phyloP scores from a whole-genome alignment of 2,888 invertebrate species.

The Caenorhabditis sp. region DNA sequence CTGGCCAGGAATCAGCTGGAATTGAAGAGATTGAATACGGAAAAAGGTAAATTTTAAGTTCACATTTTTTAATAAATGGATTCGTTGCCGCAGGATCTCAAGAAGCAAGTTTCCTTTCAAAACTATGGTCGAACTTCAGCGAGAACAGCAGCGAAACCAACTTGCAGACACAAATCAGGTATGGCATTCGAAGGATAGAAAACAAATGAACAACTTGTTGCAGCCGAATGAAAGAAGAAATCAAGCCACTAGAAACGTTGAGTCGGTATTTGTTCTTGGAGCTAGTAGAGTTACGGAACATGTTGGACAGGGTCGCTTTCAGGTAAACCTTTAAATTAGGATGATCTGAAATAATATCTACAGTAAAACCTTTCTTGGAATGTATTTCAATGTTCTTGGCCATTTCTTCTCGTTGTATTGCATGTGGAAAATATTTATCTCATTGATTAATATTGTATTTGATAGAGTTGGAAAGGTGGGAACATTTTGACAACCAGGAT shows the following conservation, averaged over 20 bases:
- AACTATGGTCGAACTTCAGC: slow-evolving; percentile 55
- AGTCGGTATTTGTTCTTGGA: slow-evolving; percentile 96
- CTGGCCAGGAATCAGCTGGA: slow-evolving; percentile 56
- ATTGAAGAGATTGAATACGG: slow-evolving; percentile 36
- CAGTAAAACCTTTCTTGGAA: slow-evolving; percentile 93
- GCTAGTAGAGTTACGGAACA: slow-evolving; percentile 92
- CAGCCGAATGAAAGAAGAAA: slow-evolving; percentile 90
- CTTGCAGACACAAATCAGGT: slow-evolving; percentile 42
- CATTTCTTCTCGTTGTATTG: slow-evolving; percentile 99
- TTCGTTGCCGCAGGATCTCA: slow-evolving; percentile 16
- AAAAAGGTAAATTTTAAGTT: slow-evolving; percentile 20
- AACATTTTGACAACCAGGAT: no score
- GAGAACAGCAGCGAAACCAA: slow-evolving; percentile 36
- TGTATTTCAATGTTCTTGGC: slow-evolving; percentile 97
- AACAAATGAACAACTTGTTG: slow-evolving; percentile 1
- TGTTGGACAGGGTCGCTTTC: slow-evolving; percentile 88
- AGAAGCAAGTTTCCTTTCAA: slow-evolving; percentile 48
- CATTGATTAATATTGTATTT: slow-evolving; percentile 92
- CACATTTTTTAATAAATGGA: background rate
- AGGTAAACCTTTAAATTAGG: slow-evolving; percentile 27
- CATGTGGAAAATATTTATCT: slow-evolving; percentile 98
- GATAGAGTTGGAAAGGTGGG: slow-evolving; percentile 94
- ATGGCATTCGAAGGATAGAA: background rate
- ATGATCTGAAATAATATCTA: slow-evolving; percentile 7
- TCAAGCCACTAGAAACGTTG: slow-evolving; percentile 92